Evolutionary conservation across 1,140 invertebrate genomes (phyloP).

Genomic region (Metaphire vulgaris): DNA sequence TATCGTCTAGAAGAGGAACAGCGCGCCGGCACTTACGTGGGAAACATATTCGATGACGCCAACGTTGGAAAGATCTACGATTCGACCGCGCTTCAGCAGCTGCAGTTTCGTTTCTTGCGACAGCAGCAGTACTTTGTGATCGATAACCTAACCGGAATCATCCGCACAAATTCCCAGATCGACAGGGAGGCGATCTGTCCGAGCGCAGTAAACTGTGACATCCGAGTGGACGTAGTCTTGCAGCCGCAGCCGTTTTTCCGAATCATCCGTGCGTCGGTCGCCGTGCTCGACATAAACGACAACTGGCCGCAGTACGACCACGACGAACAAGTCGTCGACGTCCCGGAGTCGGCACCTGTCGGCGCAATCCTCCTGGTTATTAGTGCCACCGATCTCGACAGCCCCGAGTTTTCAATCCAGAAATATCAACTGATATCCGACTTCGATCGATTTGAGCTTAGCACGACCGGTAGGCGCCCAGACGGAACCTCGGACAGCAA

Average conservation of each 20-base stretch:
- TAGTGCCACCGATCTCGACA: constrained; percentile 25
- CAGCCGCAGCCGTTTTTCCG: constrained; percentile 4
- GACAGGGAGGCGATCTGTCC: constrained; percentile 18
- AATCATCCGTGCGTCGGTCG: not conserved
- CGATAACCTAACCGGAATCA: constrained; percentile 23
- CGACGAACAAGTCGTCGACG: not conserved
- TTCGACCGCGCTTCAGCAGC: not conserved
- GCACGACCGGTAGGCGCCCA: not conserved
- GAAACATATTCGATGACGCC: constrained; percentile 4
- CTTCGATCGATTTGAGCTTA: not conserved
- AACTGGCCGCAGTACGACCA: not conserved
- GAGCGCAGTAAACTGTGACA: not conserved
- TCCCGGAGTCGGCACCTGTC: constrained; percentile 16
- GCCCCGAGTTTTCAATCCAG: constrained; percentile 15
- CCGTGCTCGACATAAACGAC: not conserved
- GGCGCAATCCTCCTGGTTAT: constrained; percentile 8
- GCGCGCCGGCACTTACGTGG: constrained; percentile 9
- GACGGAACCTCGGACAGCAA: not conserved
- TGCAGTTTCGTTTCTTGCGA: constrained; percentile 7
- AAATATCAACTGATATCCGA: constrained; percentile 13
- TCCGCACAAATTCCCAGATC: constrained; percentile 20
- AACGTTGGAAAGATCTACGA: constrained; percentile 5
- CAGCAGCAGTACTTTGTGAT: constrained; percentile 15
- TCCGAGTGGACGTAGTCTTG: constrained; percentile 5
- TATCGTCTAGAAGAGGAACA: constrained; percentile 16